These are phyloP conservation scores for Dastarcus helophoroides DNA, from an alignment of 2,888 invertebrate species.

Conservation along the genomic window DNA sequence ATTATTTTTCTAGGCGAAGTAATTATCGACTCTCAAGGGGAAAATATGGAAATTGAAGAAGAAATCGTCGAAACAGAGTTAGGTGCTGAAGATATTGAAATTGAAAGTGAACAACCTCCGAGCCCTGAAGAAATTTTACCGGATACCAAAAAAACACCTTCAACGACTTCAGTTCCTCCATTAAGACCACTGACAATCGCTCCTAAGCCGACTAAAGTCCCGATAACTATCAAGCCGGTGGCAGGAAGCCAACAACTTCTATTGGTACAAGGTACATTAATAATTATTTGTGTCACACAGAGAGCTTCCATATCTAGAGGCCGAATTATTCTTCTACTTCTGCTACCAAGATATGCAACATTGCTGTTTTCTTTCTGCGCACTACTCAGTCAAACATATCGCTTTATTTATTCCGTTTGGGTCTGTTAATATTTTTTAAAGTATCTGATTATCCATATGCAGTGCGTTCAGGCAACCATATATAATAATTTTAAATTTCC, in stretches of 20 bases:
- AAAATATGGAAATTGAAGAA: slow-evolving; percentile 23
- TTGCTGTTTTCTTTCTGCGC: no score
- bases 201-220: slow-evolving; percentile 29
- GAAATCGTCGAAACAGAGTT: slow-evolving; percentile 28
- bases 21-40: slow-evolving; percentile 20
- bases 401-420: no score
- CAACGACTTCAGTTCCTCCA: slow-evolving; percentile 26
- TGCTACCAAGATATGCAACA: no score
- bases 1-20: no score
- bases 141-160: slow-evolving; percentile 22
- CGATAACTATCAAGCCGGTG: slow-evolving; percentile 31
- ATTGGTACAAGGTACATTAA: slow-evolving; percentile 34
- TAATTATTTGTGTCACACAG: no score
- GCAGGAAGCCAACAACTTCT: slow-evolving; percentile 38
- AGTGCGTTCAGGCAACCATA: no score
- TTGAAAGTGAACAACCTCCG: slow-evolving; percentile 26
- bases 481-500: no score
- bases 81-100: slow-evolving; percentile 29
- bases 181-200: slow-evolving; percentile 28
- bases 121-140: slow-evolving; percentile 27
- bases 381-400: no score
- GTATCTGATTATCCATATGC: no score
- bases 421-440: no score
- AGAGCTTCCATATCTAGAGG: no score
- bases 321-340: no score